Evolutionary conservation across 2,797 vertebrate species (phyloP), one percentile per base, ranked within the genome.

Genomic region (Diplodus puntazzo): DNA sequence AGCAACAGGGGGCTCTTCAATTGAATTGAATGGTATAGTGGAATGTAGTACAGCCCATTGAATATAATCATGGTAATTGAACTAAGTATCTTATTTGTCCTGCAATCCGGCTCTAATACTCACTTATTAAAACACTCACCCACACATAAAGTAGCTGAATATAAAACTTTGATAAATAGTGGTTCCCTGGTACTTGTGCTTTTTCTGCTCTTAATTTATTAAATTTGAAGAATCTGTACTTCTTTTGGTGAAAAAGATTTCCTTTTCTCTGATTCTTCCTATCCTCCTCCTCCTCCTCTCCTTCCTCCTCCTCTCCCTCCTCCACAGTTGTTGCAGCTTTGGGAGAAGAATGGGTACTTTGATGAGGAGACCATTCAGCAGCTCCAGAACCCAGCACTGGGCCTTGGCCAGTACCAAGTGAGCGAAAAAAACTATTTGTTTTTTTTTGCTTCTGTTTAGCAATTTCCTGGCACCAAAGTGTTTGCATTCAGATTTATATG

Each of bases 331-430:
- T 94, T 99, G 74, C 98, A 98, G 83, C 95, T 99, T 0, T 99
- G 98, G 98, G 98, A 99, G 87, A 99, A 99, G 86, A 99, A 99
- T 0, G 96, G 98, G 6, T 99, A 99, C 92, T 99, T 99, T 55
- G 96, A 99, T 1, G 98, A 99, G 16, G 94, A 97, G 65, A 98
- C 98, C 49, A 99, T 99, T 90, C 98, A 98, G 89, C 98, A 99
- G 87, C 89, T 99, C 5, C 97, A 99, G 94, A 99, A 97, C 92
- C 98, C 98, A 0, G 98, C 97, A 0, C 94, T 99, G 73, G 98
- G 98, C 11, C 96, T 99, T 0, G 98, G 98, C 77, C 98, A 99
- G 92, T 99, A 99, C 90, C 98, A 99, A 95, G 98, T 99, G 77
- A 75, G 80, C 66, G 18, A 1, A 67, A n/a, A 11, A 1, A 61